phyloP scores from a whole-genome alignment of 2,888 invertebrate genomes.

The Andrena flavipes region DNA sequence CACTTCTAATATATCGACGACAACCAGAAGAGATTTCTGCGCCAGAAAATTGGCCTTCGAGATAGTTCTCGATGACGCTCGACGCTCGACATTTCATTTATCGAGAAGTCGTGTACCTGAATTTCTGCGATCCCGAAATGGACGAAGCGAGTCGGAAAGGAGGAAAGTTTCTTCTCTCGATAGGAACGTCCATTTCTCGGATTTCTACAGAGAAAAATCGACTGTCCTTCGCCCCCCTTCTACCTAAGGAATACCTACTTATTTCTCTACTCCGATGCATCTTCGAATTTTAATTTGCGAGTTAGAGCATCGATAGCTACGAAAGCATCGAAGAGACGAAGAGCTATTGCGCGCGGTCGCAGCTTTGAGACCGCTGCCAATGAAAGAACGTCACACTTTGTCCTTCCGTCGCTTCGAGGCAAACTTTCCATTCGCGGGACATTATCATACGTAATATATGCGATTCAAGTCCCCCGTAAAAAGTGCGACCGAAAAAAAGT shows the following conservation, averaged over 20 bases:
- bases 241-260: not conserved
- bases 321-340: not conserved
- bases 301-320: not conserved
- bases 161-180: slow-evolving; percentile 8
- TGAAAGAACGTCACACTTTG: not conserved
- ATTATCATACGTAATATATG: slow-evolving; percentile 33
- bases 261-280: not conserved
- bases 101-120: not conserved
- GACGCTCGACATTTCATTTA: slow-evolving; percentile 13
- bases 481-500: not conserved
- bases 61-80: slow-evolving; percentile 5
- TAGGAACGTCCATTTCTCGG: slow-evolving; percentile 1
- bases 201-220: slow-evolving; percentile 2
- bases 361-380: not conserved
- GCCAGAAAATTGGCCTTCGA: slow-evolving; percentile 3
- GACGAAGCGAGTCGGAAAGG: slow-evolving; percentile 3
- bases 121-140: not conserved
- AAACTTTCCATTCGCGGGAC: slow-evolving; percentile 29
- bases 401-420: not conserved
- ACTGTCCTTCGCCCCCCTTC: not conserved
- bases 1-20: slow-evolving; percentile 4
- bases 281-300: slow-evolving; percentile 12
- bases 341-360: not conserved
- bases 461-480: slow-evolving; percentile 17
- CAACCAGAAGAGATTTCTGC: slow-evolving; percentile 6